A percentile compares a stretch with the other conserved stretches of the same genome.
Conservation (phyloP, 1,140 invertebrate species). For the Melipona quadrifasciata region DNA sequence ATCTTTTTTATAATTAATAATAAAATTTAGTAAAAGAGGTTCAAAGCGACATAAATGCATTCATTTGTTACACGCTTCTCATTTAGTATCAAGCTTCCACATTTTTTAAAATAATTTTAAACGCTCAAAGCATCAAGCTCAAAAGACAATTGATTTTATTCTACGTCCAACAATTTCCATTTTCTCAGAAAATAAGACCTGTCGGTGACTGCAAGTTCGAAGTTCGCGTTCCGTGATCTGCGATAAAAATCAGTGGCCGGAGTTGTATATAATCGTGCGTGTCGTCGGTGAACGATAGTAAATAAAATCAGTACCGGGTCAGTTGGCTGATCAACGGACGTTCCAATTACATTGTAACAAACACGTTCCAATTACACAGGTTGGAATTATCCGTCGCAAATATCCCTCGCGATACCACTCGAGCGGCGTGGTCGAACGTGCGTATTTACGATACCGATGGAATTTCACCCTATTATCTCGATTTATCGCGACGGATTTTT, state of each 20-base stretch:
- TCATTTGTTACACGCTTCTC: too few species aligned
- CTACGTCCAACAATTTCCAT: not conserved
- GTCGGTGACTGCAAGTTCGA: not conserved
- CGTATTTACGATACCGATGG: not conserved
- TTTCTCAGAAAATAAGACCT: not conserved
- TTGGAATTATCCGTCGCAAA: not conserved
- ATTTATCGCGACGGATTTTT: not conserved
- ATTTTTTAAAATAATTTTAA: too few species aligned
- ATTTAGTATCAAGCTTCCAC: too few species aligned
- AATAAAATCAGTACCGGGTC: constrained; percentile 13
- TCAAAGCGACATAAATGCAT: too few species aligned
- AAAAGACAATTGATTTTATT: not conserved
- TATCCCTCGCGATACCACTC: not conserved
- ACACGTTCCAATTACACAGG: not conserved
- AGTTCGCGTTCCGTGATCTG: not conserved
- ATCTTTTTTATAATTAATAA: too few species aligned
- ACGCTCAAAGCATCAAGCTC: too few species aligned
- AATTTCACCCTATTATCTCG: not conserved
- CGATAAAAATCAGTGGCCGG: not conserved
- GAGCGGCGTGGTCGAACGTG: too few species aligned
- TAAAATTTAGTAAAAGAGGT: too few species aligned
- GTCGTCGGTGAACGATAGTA: not conserved
- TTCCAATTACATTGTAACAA: constrained; percentile 9
- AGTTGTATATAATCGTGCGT: not conserved
- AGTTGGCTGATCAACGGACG: not conserved